Percentiles rank a stretch among this genome's conserved stretches.
Evolutionary conservation across 2,113 vertebrate genomes (phyloP).

Genomic region (Danionella cerebrum): DNA sequence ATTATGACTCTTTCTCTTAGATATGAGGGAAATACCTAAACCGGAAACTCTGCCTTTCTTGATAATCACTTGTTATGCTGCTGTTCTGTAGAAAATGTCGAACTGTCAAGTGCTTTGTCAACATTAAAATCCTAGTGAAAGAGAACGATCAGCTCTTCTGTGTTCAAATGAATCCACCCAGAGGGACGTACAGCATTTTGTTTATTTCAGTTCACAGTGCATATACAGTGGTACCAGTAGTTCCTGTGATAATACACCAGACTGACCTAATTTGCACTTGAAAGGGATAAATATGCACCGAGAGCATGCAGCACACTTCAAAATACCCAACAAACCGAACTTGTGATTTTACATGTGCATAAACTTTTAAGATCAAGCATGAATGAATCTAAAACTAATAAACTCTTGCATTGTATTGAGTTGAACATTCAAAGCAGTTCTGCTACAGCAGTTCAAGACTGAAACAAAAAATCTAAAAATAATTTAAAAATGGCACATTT

Average conservation of each 20-base stretch:
- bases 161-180: no score
- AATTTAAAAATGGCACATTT: no score
- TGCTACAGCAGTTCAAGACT: background rate
- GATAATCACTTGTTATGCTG: no score
- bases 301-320: constrained; percentile 55
- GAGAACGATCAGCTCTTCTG: no score
- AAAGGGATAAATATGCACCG: constrained; percentile 37
- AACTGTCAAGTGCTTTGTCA: no score
- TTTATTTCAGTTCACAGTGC: constrained; percentile 69
- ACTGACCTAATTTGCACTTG: constrained; percentile 46
- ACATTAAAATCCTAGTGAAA: no score
- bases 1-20: no score
- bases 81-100: no score
- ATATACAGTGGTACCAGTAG: constrained; percentile 56
- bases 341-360: background rate
- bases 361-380: background rate
- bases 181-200: constrained; percentile 49
- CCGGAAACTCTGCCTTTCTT: no score
- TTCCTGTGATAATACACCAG: constrained; percentile 47
- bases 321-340: constrained; percentile 15
- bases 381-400: background rate
- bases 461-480: background rate
- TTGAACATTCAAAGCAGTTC: constrained; percentile 3
- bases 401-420: no score
- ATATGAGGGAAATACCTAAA: no score